Base-by-base conservation (phyloP, 1,140 invertebrate species). In the Ericerus pela region DNA sequence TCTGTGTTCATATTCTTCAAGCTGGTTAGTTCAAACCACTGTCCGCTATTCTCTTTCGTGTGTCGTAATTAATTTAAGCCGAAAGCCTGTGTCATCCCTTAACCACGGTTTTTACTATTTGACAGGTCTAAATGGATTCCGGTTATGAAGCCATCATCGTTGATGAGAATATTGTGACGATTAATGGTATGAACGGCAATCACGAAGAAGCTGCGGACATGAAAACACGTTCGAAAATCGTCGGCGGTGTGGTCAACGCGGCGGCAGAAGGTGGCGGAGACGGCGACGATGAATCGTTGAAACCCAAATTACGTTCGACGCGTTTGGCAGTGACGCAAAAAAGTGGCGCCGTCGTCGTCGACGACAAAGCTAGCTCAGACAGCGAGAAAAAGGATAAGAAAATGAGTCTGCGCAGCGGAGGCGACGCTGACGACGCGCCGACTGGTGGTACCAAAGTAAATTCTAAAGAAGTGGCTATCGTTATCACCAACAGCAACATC, bases 121-220 rank as follows among this genome's bases (percentile, higher is more conserved):
- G 41, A 47, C 41, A 47, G 41, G 26, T 47, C 36, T 38, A 47
- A 47, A 47, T 47, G 41, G 41, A 47, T 47, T 47, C 41, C 11
- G 41, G 41, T 8, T 24, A 47, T 47, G 41, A 47, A 47, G 41
- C 26, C 11, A 24, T 47, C 41, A 47, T 47, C 41, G 16, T 47
- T 8, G 41, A 47, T 10, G 41, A 47, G 4, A 33, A 33, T n/a
- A 10, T 33, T 33, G 30, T n/a, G 18, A 8, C 10, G 18, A 47
- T 10, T 47, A 47, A 47, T 24, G 41, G 41, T 24, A 14, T 47
- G 22, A 47, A 47, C 41, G 41, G 41, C 16, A 47, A 47, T 24
- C 26, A 47, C 41, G 41, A 47, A 47, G 41, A 47, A 47, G 3
- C 14, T 18, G 41, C 41, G 3, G 20, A 47, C 2, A 47, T 47